Evolutionary conservation across 92 coral and sea anemone species (phyloP).

Genomic region (Phenganax subtilis): DNA sequence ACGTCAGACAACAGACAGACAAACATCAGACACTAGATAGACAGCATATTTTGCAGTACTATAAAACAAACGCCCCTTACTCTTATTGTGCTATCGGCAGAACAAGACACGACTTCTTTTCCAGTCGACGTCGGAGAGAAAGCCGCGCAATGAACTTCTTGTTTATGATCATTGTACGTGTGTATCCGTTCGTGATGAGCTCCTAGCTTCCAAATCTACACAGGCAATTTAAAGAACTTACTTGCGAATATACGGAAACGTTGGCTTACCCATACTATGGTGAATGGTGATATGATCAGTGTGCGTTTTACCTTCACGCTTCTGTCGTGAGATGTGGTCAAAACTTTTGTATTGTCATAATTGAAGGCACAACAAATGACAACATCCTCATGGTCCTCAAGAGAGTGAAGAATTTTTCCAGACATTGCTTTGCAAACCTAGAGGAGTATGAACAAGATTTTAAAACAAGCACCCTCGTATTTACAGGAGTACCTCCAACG

Average conservation of each 20-base stretch:
- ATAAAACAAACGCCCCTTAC: slow-evolving; percentile 31
- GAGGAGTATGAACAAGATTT: neutral
- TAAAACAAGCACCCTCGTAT: too few species aligned
- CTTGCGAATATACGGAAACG: too few species aligned
- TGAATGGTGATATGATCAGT: too few species aligned
- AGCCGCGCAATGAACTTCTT: slow-evolving; percentile 80
- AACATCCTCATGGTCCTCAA: slow-evolving; percentile 68
- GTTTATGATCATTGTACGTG: slow-evolving; percentile 65
- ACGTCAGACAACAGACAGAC: neutral
- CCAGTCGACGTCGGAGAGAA: slow-evolving; percentile 60
- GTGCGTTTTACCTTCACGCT: slow-evolving; percentile 65
- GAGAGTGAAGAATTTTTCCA: slow-evolving; percentile 62
- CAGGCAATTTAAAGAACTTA: neutral
- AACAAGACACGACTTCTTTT: slow-evolving; percentile 63
- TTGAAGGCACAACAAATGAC: slow-evolving; percentile 78
- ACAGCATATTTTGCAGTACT: neutral
- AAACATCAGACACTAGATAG: neutral
- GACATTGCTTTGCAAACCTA: slow-evolving; percentile 94
- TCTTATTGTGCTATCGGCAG: slow-evolving; percentile 88
- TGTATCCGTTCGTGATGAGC: slow-evolving; percentile 55
- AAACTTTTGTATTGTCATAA: slow-evolving; percentile 56
- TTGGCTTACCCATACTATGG: too few species aligned
- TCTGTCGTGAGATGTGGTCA: slow-evolving; percentile 80
- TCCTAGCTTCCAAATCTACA: slow-evolving; percentile 70
- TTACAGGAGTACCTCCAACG: too few species aligned